Evolutionary conservation across 2,113 vertebrate genomes (phyloP), one percentile per base, ranked within the genome.

Genomic region (Tylochromis polylepis): DNA sequence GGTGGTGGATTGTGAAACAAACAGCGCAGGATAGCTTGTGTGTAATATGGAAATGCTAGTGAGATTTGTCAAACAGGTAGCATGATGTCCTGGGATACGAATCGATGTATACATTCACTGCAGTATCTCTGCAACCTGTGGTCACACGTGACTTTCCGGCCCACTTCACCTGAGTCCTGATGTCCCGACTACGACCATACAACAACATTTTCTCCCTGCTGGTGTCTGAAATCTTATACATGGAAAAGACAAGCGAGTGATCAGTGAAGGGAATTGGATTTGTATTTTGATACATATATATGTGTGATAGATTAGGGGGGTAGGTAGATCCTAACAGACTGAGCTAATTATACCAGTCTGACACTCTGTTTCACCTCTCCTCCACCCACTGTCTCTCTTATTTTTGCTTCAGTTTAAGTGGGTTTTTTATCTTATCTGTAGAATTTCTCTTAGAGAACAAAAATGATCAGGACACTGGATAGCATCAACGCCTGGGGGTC

Each of bases 381-480:
- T 70, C n/a, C 10, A 43, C 38, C 56, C 1, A 53, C 46, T 55
- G 6, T 70, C 49, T 82, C 70, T 80, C 43, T 85, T 89, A 72
- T 78, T 90, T 91, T 83, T 85, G 79, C 20, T 51, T 87, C 57
- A 62, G 41, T 18, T 57, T 80, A 79, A 90, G 89, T 72, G 56
- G 77, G 85, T 79, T 85, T 85, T 85, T 94, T 93, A 92, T 94
- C 94, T 93, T 85, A 91, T 91, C 91, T 88, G 79, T 84, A 91
- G 93, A 94, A 94, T 95, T 92, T 89, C 75, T 88, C 56, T 27
- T 10, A 85, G 27, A 60, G 53, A 56, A 60, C 46, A 41, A 62
- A 83, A 86, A 53, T 85, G 15, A 84, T 67, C 7, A 27, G 56
- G 27, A 55, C 43, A 67, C 49, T 86, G 58, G 46, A 51, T 20